Conservation (phyloP, 2,797 vertebrate genomes). For the Todus mexicanus region DNA sequence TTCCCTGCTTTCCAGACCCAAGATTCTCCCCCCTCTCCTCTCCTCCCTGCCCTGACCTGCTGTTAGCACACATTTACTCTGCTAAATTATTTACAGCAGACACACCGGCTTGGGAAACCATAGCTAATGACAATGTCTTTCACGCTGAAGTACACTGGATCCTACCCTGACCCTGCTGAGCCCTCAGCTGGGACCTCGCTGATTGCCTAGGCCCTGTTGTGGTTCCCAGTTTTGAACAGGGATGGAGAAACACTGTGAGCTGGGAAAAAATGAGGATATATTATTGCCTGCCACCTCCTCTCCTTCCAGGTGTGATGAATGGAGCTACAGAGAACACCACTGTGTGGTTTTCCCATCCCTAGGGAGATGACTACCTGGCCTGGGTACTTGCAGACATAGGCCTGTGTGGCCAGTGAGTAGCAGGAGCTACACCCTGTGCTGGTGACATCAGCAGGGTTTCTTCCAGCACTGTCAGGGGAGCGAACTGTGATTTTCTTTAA, state of each 20-base stretch:
- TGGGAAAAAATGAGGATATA: neutral
- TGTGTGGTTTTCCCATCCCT: neutral
- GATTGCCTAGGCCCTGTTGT: fast-evolving
- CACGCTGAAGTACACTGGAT: neutral
- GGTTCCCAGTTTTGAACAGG: neutral
- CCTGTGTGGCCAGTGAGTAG: neutral
- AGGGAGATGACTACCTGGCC: neutral
- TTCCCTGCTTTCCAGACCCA: neutral
- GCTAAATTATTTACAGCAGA: conserved; percentile 14
- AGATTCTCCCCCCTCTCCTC: neutral
- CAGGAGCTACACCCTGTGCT: neutral
- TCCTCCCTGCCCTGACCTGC: neutral
- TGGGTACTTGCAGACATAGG: neutral
- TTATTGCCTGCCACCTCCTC: neutral
- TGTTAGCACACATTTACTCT: neutral
- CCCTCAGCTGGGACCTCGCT: neutral
- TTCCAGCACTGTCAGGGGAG: neutral
- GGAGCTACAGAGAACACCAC: neutral
- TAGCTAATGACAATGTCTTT: neutral
- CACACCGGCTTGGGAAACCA: fast-evolving
- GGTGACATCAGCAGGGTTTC: neutral
- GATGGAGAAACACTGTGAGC: neutral
- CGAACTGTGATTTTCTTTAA: neutral
- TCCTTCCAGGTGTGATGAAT: neutral
- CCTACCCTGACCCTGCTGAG: neutral